A percentile compares a stretch with the other conserved stretches of the same genome.
Evolutionary conservation across 2,113 vertebrate genomes (phyloP).

Genomic region (Trichechus manatus): DNA sequence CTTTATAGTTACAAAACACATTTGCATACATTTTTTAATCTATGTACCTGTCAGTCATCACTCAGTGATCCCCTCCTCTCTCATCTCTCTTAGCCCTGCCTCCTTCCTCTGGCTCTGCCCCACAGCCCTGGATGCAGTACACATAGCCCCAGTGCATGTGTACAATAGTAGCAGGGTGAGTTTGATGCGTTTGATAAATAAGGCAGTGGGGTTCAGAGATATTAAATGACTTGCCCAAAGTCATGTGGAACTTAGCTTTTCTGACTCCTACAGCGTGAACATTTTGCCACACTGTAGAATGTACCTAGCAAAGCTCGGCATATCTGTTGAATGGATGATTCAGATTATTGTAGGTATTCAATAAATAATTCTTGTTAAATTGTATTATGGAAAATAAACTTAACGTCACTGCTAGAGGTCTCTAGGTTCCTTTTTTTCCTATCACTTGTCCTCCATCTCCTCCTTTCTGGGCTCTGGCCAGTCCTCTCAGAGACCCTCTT

Average conservation of each 20-base stretch:
- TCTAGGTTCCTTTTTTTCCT: not conserved
- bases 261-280: accelerated
- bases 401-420: not conserved
- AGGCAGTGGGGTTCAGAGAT: not conserved
- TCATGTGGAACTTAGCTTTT: not conserved
- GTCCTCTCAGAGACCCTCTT: not conserved
- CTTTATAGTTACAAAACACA: not conserved
- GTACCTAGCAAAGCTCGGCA: not conserved
- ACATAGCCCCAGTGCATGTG: not conserved
- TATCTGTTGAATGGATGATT: not conserved
- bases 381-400: not conserved
- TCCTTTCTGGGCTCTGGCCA: not conserved
- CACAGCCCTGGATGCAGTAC: constrained; percentile 54
- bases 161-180: not conserved
- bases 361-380: not conserved
- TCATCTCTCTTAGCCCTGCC: not conserved
- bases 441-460: not conserved
- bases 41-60: not conserved
- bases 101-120: not conserved
- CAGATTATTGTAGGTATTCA: not conserved
- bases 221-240: not conserved
- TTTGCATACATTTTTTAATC: not conserved
- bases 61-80: not conserved
- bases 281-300: not conserved
- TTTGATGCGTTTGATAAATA: not conserved